A percentile compares a stretch with the other conserved stretches of the same genome.
These are phyloP conservation scores for Oncorhynchus gorbuscha DNA, from an alignment of 2,113 vertebrate genomes.

Conservation along the genomic window DNA sequence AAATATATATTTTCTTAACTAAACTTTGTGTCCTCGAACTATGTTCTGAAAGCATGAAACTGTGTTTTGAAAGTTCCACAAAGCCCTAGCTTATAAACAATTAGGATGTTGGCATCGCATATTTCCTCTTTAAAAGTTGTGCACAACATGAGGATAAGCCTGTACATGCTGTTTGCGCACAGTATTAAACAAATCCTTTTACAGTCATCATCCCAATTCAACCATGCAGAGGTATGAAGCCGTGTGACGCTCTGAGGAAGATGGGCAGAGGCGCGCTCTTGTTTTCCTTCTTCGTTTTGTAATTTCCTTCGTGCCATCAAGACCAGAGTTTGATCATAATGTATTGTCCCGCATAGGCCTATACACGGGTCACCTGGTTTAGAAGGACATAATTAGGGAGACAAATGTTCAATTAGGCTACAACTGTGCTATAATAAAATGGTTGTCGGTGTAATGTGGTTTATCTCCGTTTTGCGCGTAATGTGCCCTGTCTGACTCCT, in stretches of 20 bases:
- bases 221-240: not conserved
- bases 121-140: not conserved
- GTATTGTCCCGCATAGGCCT: too few relatives aligned
- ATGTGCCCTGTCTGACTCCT: not conserved
- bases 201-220: not conserved
- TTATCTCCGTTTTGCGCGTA: not conserved
- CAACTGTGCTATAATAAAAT: not conserved
- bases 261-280: too few relatives aligned
- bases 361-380: too few relatives aligned
- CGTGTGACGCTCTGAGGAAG: too few relatives aligned
- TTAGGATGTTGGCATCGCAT: too few relatives aligned
- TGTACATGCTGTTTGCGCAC: not conserved
- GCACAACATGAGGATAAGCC: not conserved
- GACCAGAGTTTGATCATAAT: too few relatives aligned
- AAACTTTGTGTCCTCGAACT: not conserved
- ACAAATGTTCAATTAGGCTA: too few relatives aligned
- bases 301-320: too few relatives aligned
- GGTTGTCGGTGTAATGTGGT: not conserved
- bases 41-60: not conserved
- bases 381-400: too few relatives aligned
- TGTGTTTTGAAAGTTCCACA: not conserved
- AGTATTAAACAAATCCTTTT: not conserved
- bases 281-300: too few relatives aligned
- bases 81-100: not conserved
- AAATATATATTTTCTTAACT: constrained; percentile 28